These are phyloP conservation scores for Cataglyphis albicans DNA, from an alignment of 2,888 invertebrate genomes.

Conservation along the genomic window DNA sequence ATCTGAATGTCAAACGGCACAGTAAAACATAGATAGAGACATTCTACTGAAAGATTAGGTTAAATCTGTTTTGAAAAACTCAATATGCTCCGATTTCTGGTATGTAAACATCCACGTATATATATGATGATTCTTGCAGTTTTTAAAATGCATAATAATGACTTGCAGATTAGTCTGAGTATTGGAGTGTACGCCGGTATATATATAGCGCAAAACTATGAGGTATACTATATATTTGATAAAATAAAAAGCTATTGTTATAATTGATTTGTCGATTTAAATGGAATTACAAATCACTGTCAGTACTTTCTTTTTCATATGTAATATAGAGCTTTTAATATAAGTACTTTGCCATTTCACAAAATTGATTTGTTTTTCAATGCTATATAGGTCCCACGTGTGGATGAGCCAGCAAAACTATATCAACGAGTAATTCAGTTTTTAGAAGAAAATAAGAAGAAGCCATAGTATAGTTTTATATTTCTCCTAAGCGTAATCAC, in stretches of 20 bases:
- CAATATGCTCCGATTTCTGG: conserved; percentile 82
- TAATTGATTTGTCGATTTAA: neutral
- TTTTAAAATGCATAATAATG: neutral
- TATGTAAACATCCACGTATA: conserved; percentile 63
- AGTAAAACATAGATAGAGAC: neutral
- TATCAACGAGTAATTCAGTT: conserved; percentile 90
- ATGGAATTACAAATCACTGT: neutral
- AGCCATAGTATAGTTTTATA: conserved; percentile 74
- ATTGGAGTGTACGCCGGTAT: conserved; percentile 91
- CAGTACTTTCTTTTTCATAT: neutral
- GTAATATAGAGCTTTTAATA: neutral
- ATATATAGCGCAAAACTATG: conserved; percentile 92
- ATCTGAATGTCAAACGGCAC: neutral
- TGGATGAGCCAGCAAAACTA: conserved; percentile 93
- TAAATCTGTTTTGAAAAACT: neutral
- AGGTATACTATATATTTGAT: conserved; percentile 86
- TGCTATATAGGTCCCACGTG: conserved; percentile 91
- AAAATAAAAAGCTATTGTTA: conserved; percentile 2
- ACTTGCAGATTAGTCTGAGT: conserved; percentile 90
- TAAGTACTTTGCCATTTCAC: neutral
- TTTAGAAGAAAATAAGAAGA: conserved; percentile 90
- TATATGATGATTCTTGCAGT: neutral
- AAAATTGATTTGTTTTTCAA: conserved; percentile 44
- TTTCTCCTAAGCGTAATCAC: neutral
- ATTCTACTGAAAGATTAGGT: neutral